Conservation (phyloP, 37 sponge, comb jelly and placozoan species). For the Beroe forskalii region DNA sequence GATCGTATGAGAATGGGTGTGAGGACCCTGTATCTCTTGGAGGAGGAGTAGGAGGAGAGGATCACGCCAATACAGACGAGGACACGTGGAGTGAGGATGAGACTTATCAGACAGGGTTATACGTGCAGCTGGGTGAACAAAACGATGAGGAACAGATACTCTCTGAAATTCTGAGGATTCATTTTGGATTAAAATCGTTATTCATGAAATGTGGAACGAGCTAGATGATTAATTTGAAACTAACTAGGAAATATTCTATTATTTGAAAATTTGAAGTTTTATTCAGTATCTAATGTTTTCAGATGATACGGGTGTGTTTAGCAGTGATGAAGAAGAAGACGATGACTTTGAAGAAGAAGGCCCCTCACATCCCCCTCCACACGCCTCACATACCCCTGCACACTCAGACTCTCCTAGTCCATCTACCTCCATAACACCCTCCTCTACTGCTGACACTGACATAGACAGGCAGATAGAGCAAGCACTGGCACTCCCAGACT, state of each 20-base stretch:
- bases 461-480: background rate
- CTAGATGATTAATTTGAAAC: no score
- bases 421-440: background rate
- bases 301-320: constrained; percentile 29
- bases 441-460: background rate
- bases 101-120: background rate
- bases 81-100: constrained; percentile 55
- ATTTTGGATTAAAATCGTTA: no score
- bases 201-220: no score
- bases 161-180: background rate
- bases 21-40: background rate
- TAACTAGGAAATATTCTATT: background rate
- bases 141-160: background rate
- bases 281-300: background rate
- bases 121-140: constrained; percentile 32
- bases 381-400: background rate
- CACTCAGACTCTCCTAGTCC: background rate
- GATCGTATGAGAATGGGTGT: background rate
- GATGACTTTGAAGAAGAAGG: background rate
- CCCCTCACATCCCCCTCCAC: background rate
- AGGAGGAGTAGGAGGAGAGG: background rate
- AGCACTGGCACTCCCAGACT: constrained; percentile 13
- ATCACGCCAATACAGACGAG: background rate
- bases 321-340: constrained; percentile 50
- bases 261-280: background rate